Evolutionary conservation across 2,797 vertebrate genomes (phyloP).

Genomic region (Melanogrammus aeglefinus): DNA sequence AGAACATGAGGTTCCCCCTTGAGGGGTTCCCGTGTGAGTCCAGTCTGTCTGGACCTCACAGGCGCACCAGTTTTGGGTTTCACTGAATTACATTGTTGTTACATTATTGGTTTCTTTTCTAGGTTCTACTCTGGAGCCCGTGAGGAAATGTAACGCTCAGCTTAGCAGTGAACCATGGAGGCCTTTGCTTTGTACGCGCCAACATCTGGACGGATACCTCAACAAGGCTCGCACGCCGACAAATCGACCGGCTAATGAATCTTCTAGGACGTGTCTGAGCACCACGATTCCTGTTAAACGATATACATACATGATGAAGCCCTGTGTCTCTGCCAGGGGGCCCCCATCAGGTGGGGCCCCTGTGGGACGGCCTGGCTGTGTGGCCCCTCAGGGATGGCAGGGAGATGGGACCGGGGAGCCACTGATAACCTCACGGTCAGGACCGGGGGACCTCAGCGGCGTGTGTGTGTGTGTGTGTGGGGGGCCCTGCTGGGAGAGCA

Average conservation of each 20-base stretch:
- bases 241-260: constrained; percentile 18
- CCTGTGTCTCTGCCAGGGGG: constrained; percentile 55
- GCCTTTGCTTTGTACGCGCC: constrained; percentile 25
- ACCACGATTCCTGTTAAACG: constrained; percentile 31
- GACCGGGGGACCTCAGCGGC: constrained; percentile 85
- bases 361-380: background rate
- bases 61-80: constrained; percentile 21
- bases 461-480: no score
- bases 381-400: constrained; percentile 83
- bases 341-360: constrained; percentile 24
- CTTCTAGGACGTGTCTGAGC: constrained; percentile 26
- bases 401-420: constrained; percentile 79
- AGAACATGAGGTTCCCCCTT: background rate
- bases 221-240: constrained; percentile 14
- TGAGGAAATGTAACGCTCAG: background rate
- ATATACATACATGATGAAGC: background rate
- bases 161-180: constrained; percentile 16
- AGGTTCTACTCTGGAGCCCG: background rate
- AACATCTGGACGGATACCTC: constrained; percentile 19
- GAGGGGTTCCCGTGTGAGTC: constrained; percentile 13
- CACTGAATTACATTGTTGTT: background rate
- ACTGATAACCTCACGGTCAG: constrained; percentile 90
- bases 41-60: constrained; percentile 33
- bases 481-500: constrained; percentile 84
- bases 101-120: background rate